These are phyloP conservation scores for Rallus limicola DNA, from an alignment of 2,113 vertebrate genomes.

Conservation along the genomic window DNA sequence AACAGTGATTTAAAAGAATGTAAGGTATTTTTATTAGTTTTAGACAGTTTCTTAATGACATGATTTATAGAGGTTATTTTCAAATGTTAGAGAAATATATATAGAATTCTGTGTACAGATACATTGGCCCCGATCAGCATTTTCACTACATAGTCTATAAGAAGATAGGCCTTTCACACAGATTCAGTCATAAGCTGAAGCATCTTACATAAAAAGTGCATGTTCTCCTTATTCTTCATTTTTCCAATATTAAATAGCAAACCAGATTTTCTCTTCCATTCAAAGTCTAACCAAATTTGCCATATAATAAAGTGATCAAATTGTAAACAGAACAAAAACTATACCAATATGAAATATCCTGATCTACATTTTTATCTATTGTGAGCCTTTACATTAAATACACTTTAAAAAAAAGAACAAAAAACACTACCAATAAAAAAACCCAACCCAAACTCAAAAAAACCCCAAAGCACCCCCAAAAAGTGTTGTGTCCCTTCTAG, in stretches of 20 bases:
- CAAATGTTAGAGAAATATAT: neutral
- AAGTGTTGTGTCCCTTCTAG: neutral
- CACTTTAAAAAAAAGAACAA: neutral
- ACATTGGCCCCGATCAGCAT: neutral
- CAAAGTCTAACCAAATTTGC: neutral
- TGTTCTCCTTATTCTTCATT: neutral
- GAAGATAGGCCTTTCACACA: neutral
- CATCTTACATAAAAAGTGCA: neutral
- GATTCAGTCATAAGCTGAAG: neutral
- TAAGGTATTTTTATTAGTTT: neutral
- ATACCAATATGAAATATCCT: neutral
- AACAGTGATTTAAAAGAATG: neutral
- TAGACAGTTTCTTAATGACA: neutral
- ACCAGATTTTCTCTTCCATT: neutral
- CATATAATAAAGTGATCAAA: neutral
- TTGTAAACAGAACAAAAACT: neutral
- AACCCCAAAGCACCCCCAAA: no score
- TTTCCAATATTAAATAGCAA: neutral
- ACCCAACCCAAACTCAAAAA: no score
- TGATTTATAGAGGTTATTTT: slow-evolving; percentile 1
- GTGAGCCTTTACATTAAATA: neutral
- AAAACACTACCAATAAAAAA: neutral
- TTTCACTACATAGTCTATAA: neutral
- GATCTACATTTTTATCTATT: neutral
- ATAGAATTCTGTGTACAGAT: neutral